phyloP scores from a whole-genome alignment of 2,888 invertebrate genomes.

The Ornithoptera alexandrae region DNA sequence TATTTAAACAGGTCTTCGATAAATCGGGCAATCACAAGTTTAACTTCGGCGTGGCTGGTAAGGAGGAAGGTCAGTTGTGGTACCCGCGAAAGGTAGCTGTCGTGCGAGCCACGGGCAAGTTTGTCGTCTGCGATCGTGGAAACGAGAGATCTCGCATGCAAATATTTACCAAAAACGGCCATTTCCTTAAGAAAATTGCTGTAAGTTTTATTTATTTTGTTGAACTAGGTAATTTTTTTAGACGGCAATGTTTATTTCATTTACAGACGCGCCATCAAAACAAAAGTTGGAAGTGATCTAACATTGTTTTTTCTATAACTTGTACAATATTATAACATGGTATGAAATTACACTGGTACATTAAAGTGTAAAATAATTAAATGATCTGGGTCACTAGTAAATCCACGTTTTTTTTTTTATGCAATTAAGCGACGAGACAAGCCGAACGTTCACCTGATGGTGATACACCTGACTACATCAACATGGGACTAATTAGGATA shows the following conservation, averaged over 20 bases:
- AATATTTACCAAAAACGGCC: conserved; percentile 96
- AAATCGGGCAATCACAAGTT: conserved; percentile 95
- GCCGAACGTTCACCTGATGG: no score
- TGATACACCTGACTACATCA: no score
- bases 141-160: conserved; percentile 98
- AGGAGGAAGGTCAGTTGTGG: conserved; percentile 98
- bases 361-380: no score
- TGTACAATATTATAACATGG: no score
- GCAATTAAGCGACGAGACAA: no score
- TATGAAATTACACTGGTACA: no score
- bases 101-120: conserved; percentile 91
- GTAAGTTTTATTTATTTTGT: conserved; percentile 47
- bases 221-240: neutral
- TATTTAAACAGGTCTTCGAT: conserved; percentile 87
- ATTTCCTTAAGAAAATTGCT: conserved; percentile 97
- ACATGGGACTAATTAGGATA: no score
- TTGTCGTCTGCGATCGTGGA: conserved; percentile 98
- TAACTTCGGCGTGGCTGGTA: conserved; percentile 96
- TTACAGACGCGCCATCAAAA: no score
- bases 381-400: no score
- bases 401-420: no score
- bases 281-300: no score
- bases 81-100: conserved; percentile 98
- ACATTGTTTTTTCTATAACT: no score
- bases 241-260: conserved; percentile 5